Evolutionary conservation across 2,888 invertebrate species (phyloP), one percentile per base, ranked within the genome.

Genomic region (Drosophila limbata): DNA sequence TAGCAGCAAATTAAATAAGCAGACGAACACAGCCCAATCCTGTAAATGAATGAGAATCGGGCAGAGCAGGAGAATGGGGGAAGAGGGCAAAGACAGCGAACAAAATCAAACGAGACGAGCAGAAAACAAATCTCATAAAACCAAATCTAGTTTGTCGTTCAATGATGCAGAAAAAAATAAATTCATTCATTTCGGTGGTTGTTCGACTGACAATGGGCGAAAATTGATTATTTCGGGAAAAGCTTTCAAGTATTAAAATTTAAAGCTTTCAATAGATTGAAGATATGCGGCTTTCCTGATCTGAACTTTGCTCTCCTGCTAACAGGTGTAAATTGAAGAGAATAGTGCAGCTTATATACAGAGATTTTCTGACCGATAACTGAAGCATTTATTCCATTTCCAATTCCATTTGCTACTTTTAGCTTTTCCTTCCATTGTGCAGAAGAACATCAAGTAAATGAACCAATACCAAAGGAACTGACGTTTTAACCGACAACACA

Each of bases 1-100:
- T 85, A 89, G 88, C 88, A 84, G 89, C 88, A 89, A 89, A 87
- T 84, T 84, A 84, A 88, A 88, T 88, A 83, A 88, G 88, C 85
- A 71, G 83, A 75, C 81, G 79, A 69, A 28, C 67, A 55, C 48
- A 60, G 67, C 65, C 62, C 47, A 77, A 84, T 66, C 28, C 69
- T 59, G 40, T 57, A 74, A 88, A 74, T 76, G 72, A 81, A 76
- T 62, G 66, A 53, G 65, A 76, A 62, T 69, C 15, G 48, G 42
- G 40, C 31, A n/a, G 35, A 40, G 39, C 13, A 17, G 17, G 6
- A 19, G 25, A 35, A 21, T 19, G 19, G 4, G 15, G 21, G n/a
- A n/a, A 25, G 42, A 44, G 35, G 15, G 1, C 5, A 31, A 31
- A 31, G 50, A 31, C 25, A 17, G 40, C 51, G 53, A 35, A 52